Conservation (phyloP, 2,888 invertebrate species). For the Oeneis ivallda region DNA sequence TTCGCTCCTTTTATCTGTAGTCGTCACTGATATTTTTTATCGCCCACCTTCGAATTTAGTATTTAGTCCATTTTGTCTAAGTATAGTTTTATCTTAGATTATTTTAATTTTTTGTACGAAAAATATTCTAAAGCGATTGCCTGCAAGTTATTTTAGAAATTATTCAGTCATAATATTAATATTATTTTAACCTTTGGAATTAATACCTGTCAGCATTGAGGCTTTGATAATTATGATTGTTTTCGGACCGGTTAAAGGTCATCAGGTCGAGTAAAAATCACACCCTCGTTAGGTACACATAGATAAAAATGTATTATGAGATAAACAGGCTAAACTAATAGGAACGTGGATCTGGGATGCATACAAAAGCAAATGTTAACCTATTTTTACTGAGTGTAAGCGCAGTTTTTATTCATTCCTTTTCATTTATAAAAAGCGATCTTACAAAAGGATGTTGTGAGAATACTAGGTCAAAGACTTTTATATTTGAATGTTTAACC, state of each 20-base stretch:
- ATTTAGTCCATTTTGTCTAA: too few species aligned
- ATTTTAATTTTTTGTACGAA: too few species aligned
- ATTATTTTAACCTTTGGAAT: too few species aligned
- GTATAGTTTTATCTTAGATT: too few species aligned
- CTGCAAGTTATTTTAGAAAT: too few species aligned
- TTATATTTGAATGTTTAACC: slow-evolving; percentile 28
- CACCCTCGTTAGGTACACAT: not conserved
- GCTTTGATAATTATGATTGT: too few species aligned
- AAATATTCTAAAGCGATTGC: too few species aligned
- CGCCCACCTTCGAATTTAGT: too few species aligned
- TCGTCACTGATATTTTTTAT: too few species aligned
- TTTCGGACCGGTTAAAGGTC: not conserved
- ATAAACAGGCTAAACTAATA: slow-evolving; percentile 5
- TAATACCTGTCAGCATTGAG: too few species aligned
- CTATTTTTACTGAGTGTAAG: slow-evolving; percentile 24
- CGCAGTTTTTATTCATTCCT: slow-evolving; percentile 20
- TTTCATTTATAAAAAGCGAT: slow-evolving; percentile 21
- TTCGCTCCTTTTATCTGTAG: too few species aligned
- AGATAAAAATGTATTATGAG: not conserved
- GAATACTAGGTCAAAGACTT: slow-evolving; percentile 26
- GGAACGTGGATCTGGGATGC: slow-evolving; percentile 17
- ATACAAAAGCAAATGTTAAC: slow-evolving; percentile 30
- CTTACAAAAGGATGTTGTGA: slow-evolving; percentile 25
- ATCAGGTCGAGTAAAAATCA: slow-evolving; percentile 9
- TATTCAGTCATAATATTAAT: too few species aligned